A percentile compares a stretch with the other conserved stretches of the same genome.
Conservation (phyloP, 2,113 vertebrate species). For the Melanostigma gelatinosum region DNA sequence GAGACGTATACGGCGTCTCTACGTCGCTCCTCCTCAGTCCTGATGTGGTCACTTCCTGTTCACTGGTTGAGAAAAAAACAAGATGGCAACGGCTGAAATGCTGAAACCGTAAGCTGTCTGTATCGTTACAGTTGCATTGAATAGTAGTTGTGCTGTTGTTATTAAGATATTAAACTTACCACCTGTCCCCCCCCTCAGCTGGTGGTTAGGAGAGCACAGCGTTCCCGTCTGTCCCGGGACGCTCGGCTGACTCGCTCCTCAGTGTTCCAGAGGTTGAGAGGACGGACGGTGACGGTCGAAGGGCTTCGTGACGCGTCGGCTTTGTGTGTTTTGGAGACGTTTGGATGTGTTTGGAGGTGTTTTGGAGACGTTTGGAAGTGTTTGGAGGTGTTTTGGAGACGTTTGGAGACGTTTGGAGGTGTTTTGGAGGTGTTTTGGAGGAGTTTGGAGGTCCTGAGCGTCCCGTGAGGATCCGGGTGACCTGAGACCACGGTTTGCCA, state of each 20-base stretch:
- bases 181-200: constrained; percentile 18
- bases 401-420: too few relatives aligned
- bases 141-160: background rate
- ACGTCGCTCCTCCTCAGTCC: too few relatives aligned
- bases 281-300: constrained; percentile 37
- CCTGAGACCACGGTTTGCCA: constrained; percentile 19
- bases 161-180: background rate
- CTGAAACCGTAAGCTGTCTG: background rate
- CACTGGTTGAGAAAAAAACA: too few relatives aligned
- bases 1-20: too few relatives aligned
- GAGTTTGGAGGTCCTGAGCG: too few relatives aligned
- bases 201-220: constrained; percentile 27
- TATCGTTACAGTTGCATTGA: background rate
- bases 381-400: too few relatives aligned
- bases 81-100: too few relatives aligned
- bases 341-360: too few relatives aligned
- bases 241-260: constrained; percentile 29
- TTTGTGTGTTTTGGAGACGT: too few relatives aligned
- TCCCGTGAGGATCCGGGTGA: background rate
- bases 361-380: too few relatives aligned
- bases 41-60: too few relatives aligned
- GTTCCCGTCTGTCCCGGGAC: constrained; percentile 40
- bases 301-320: constrained; percentile 22
- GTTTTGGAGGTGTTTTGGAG: too few relatives aligned
- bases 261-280: constrained; percentile 30